Evolutionary conservation across 2,888 invertebrate genomes (phyloP), one percentile per base, ranked within the genome.

Genomic region (Liodrosophila aerea): DNA sequence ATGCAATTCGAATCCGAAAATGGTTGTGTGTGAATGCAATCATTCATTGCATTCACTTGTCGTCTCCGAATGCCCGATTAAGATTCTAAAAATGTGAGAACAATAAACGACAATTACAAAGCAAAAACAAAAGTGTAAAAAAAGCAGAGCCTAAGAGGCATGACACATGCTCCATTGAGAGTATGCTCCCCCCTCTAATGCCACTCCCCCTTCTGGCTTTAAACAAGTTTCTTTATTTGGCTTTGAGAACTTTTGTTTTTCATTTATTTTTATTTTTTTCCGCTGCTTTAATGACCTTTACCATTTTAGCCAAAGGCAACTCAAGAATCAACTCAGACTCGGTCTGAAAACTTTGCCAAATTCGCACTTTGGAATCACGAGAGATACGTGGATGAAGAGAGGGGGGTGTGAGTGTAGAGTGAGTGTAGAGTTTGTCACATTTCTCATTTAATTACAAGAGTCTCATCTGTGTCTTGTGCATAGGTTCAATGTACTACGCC

Each of bases 151-250:
- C 30, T 53, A 13, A 47, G 29, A 18, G 5, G 45, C 44, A 65
- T 71, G 72, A 71, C 56, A 69, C 71, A 70, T 52, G 46, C 30
- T 43, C 46, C 51, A 58, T 31, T 40, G 41, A 63, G 18, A 51
- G 50, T 18, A 9, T 5, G 16, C n/a, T 37, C 9, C 62, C 13
- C 62, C 69, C 60, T 16, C 43, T 49, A 49, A 29, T 36, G 27
- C 34, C 31, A 47, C 52, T 71, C 45, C 60, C 60, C 49, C 61
- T 62, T 45, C 45, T 41, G 44, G 43, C 54, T 64, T 46, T 67
- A 74, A 74, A 74, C 78, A 72, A 84, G 84, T 78, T 78, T 84
- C 84, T 74, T 36, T 77, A 77, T 81, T 77, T 81, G 78, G 78
- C 72, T 71, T 71, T 67, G 64, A 71, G 74, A 71, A 57, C 37